Evolutionary conservation across 2,113 vertebrate species (phyloP), one percentile per base, ranked within the genome.

Genomic region (Panthera uncia): DNA sequence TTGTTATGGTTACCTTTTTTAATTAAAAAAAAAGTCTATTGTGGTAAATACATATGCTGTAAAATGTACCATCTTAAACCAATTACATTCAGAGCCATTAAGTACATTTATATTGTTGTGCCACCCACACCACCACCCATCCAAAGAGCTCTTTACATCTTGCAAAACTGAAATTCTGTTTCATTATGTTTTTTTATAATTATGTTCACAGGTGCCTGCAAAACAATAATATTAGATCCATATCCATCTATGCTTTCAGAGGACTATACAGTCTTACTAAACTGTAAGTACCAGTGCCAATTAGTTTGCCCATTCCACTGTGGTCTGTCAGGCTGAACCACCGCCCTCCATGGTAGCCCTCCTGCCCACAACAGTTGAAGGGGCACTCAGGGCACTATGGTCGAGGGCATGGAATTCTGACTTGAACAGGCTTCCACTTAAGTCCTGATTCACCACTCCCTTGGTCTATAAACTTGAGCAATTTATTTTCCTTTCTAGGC

Each of bases 261-360:
- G 99, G 99, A 65, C 99, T 99, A 89, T 97, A 99, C 96, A 99
- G 99, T 97, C 98, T 99, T 45, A 99, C 99, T 76, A 99, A 99
- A 96, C 99, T 99, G 99, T 99, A 98, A 99, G 99, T 99, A 98
- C 31, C 7, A 6, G 18, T 1, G 74, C 6, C 25, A 23, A 31
- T 31, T 7, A 16, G 29, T n/a, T 78, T 61, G n/a, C 14, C 63
- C 7, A 1, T 41, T 31, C 41, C 21, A 1, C 38, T 12, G 10
- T 21, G 18, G 5, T 41, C 48, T 65, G 16, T 29, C 36, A 81
- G 61, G 50, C 74, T 7, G 15, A 23, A 65, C 52, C 36, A 1
- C n/a, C 15, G 27, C 48, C 4, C 29, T 7, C 29, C 23, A 1
- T 7, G n/a, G 18, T 23, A 63, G 6, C 25, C 52, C 57, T 31